Evolutionary conservation across 2,888 invertebrate species (phyloP), one percentile per base, ranked within the genome.

Genomic region (Stenchaetothrips biformis): DNA sequence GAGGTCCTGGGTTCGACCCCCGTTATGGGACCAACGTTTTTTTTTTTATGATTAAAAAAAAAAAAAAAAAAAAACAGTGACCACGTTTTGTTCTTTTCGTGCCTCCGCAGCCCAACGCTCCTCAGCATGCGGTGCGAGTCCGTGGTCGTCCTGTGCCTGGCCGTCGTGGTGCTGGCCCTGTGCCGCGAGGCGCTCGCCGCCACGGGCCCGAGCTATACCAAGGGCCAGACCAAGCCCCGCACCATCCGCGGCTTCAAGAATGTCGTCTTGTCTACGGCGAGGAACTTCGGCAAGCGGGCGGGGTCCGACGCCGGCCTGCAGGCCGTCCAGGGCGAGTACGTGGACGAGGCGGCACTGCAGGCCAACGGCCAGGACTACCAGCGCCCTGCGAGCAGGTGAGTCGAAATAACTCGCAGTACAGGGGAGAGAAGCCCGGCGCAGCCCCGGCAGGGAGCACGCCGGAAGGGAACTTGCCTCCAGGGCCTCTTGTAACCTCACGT

Each of bases 201-300:
- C 21, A 25, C 67, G 8, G 67, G 67, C 67, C 67, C 67, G 21
- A 11, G 67, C 67, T 25, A 18, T 16, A 13, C 21, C 67, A 21
- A 74, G 25, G 67, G 21, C 9, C 67, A 74, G 67, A 74, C 67
- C 47, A 83, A 89, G 83, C 89, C 90, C 83, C 87, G 91, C 7
- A 89, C 91, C 0, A 91, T 90, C 48, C 88, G 92, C 80, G 91
- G 91, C 48, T 91, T 92, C 86, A 90, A 91, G 85, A 90, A 91
- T 85, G 89, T 90, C 81, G 90, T 90, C 84, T 84, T 89, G 79
- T 90, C 91, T 87, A 91, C 91, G 0, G 91, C 91, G 0, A 86
- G 92, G 83, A 91, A 91, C 79, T 92, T 91, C 84, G 92, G 92
- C 79, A 92, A 92, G 86, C 88, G 92, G 47, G 89, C 89, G 82